Conservation (phyloP, 2,888 invertebrate species). For the Hoplodrina blanda region DNA sequence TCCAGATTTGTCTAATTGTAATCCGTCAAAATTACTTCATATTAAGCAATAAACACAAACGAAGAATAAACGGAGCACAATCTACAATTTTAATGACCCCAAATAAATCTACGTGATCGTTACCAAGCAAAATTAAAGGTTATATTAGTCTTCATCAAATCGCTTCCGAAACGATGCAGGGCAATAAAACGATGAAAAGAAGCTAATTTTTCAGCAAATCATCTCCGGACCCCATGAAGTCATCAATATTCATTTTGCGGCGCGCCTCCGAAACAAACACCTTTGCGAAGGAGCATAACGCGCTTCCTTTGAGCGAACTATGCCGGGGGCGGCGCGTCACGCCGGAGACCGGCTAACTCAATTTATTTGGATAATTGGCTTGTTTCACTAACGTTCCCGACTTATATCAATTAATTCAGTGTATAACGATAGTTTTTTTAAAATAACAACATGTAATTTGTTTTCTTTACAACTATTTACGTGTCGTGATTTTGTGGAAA, state of each 20-base stretch:
- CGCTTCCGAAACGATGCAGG: constrained; percentile 79
- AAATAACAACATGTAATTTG: constrained; percentile 30
- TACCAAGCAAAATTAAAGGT: constrained; percentile 87
- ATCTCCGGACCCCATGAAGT: constrained; percentile 88
- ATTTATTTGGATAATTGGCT: constrained; percentile 88
- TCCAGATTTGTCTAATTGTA: neutral
- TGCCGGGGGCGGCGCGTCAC: constrained; percentile 74
- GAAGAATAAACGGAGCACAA: constrained; percentile 55
- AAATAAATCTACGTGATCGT: constrained; percentile 78
- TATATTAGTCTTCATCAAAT: constrained; percentile 89
- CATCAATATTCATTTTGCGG: constrained; percentile 90
- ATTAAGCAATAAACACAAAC: constrained; percentile 32
- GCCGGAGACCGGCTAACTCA: constrained; percentile 79
- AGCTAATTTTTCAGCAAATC: constrained; percentile 90
- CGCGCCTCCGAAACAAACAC: constrained; percentile 89
- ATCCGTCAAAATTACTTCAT: constrained; percentile 41
- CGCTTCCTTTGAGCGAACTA: constrained; percentile 86
- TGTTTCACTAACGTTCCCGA: constrained; percentile 80
- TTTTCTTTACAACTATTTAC: neutral
- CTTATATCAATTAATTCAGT: constrained; percentile 72
- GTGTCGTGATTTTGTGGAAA: neutral
- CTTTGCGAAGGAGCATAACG: constrained; percentile 82
- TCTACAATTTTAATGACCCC: constrained; percentile 64
- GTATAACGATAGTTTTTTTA: constrained; percentile 47
- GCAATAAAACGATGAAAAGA: constrained; percentile 90